Conservation (phyloP, 2,888 invertebrate genomes). For the Coelinius sp. region DNA sequence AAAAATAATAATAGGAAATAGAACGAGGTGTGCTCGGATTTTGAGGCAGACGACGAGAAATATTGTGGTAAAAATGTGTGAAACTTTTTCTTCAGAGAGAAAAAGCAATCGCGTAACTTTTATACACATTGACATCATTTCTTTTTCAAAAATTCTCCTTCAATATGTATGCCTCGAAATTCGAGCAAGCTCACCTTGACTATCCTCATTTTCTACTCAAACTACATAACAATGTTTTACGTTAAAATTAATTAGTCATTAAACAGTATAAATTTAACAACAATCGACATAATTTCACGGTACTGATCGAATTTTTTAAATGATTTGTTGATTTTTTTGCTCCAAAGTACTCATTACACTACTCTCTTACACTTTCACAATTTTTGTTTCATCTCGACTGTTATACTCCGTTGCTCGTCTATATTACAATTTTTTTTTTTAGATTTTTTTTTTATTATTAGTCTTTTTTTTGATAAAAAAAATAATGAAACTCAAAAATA, state of each 20-base stretch:
- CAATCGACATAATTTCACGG: conserved; percentile 54
- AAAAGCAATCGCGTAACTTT: background rate
- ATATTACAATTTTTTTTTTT: conserved; percentile 44
- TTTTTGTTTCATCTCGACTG: conserved; percentile 40
- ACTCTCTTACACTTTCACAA: conserved; percentile 42
- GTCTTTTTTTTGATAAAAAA: conserved; percentile 46
- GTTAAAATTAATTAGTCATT: conserved; percentile 50
- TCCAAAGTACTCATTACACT: conserved; percentile 10
- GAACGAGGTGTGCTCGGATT: conserved; percentile 26
- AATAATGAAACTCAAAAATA: conserved; percentile 46
- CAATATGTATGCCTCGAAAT: background rate
- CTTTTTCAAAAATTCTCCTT: background rate
- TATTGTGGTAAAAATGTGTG: background rate
- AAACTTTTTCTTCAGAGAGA: background rate
- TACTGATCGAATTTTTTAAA: conserved; percentile 34
- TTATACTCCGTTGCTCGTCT: conserved; percentile 38
- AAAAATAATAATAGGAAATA: conserved; percentile 40
- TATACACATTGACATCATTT: background rate
- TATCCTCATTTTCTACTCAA: conserved; percentile 39
- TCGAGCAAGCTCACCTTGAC: background rate
- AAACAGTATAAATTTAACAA: conserved; percentile 56
- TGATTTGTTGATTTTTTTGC: conserved; percentile 20
- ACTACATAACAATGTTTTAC: conserved; percentile 59
- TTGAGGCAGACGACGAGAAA: background rate
- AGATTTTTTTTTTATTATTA: conserved; percentile 41